These are phyloP conservation scores for Drosophila funebris DNA, from an alignment of 1,140 invertebrate genomes.

Conservation along the genomic window DNA sequence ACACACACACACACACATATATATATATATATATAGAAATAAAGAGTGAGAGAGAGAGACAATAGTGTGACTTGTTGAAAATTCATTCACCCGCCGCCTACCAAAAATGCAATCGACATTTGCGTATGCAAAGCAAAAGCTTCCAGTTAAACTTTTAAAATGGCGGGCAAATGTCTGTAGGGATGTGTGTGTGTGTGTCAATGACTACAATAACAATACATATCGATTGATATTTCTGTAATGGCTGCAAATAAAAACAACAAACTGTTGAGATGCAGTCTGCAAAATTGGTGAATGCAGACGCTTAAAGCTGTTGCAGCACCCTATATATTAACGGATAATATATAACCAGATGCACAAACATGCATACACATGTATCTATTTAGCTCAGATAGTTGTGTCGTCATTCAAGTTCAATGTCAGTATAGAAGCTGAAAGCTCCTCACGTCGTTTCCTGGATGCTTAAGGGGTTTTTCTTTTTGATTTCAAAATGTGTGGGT, in stretches of 20 bases:
- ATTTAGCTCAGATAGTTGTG: slow-evolving; percentile 10
- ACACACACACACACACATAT: slow-evolving; percentile 7
- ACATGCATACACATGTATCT: slow-evolving; percentile 1
- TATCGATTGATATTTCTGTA: slow-evolving; percentile 48
- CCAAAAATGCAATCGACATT: slow-evolving; percentile 33
- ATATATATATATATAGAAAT: not conserved
- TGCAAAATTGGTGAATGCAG: slow-evolving; percentile 34
- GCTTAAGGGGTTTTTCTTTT: not conserved
- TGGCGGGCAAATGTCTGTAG: slow-evolving; percentile 49
- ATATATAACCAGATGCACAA: not conserved
- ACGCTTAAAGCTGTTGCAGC: slow-evolving; percentile 25
- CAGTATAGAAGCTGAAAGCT: slow-evolving; percentile 45
- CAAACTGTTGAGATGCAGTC: slow-evolving; percentile 57
- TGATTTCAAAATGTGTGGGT: slow-evolving; percentile 33
- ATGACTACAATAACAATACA: slow-evolving; percentile 18
- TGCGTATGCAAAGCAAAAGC: slow-evolving; percentile 50
- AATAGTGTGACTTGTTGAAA: slow-evolving; percentile 8
- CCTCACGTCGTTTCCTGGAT: slow-evolving; percentile 5
- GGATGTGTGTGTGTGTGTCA: slow-evolving; percentile 24
- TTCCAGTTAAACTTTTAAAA: slow-evolving; percentile 75
- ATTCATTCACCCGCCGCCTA: slow-evolving; percentile 9
- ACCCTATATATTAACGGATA: not conserved
- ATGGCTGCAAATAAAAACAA: slow-evolving; percentile 43
- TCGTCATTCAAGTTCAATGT: slow-evolving; percentile 61
- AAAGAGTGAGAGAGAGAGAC: not conserved